A percentile compares a stretch with the other conserved stretches of the same genome.
Evolutionary conservation across 2,113 vertebrate species (phyloP).

Genomic region (Microcebus lehilahytsara): DNA sequence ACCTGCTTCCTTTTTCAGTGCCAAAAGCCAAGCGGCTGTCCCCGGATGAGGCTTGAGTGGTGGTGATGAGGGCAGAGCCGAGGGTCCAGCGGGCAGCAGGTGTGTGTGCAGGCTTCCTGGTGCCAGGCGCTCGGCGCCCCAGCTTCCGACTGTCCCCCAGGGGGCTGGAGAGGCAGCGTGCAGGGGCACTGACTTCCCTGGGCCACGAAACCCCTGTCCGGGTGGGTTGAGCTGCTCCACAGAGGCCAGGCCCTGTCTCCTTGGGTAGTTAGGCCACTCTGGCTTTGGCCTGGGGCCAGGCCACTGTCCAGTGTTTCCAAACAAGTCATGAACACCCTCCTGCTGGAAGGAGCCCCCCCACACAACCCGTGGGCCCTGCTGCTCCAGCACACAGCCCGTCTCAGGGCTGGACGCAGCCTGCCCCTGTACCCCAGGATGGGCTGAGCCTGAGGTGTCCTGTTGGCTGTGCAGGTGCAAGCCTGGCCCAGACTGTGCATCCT

Average conservation of each 20-base stretch:
- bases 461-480: not conserved
- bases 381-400: not conserved
- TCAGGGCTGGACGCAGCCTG: not conserved
- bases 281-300: not conserved
- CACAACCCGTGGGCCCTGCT: not conserved
- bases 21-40: not conserved
- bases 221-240: fast-evolving
- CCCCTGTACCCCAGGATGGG: not conserved
- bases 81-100: fast-evolving
- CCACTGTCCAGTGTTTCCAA: not conserved
- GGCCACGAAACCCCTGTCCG: fast-evolving
- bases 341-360: not conserved
- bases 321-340: fast-evolving
- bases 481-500: not conserved
- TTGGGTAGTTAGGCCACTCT: not conserved
- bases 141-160: fast-evolving
- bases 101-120: fast-evolving
- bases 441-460: not conserved
- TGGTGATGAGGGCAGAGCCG: fast-evolving
- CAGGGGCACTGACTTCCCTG: fast-evolving
- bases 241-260: not conserved
- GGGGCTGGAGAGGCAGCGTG: not conserved
- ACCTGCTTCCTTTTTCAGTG: not conserved
- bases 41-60: fast-evolving
- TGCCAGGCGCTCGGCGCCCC: fast-evolving